Evolutionary conservation across 2,888 invertebrate genomes (phyloP).

Genomic region (Auanema sp.): DNA sequence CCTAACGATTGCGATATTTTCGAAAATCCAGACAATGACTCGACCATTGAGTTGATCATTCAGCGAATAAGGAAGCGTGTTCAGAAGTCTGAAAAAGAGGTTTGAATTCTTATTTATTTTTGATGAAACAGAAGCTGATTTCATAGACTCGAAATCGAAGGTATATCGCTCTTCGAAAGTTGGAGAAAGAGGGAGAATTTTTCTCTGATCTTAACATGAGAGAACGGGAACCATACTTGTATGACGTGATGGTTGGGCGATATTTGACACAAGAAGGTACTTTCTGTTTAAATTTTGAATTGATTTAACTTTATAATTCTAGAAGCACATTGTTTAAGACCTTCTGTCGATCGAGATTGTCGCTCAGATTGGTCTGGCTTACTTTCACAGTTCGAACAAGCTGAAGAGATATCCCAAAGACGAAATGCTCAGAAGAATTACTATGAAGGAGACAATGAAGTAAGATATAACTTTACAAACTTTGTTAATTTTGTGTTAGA

Average conservation of each 20-base stretch:
- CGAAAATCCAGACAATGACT: slow-evolving; percentile 25
- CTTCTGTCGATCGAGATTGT: slow-evolving; percentile 40
- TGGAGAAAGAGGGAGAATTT: slow-evolving; percentile 68
- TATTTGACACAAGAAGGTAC: slow-evolving; percentile 76
- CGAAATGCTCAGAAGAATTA: slow-evolving; percentile 41
- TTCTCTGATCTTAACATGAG: slow-evolving; percentile 93
- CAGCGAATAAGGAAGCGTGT: slow-evolving; percentile 13
- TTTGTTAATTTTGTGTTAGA: slow-evolving; percentile 3
- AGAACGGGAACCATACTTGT: slow-evolving; percentile 83
- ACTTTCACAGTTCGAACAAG: slow-evolving; percentile 47
- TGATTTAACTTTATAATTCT: slow-evolving; percentile 21
- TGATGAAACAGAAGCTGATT: background rate
- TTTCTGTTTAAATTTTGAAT: background rate
- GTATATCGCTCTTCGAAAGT: slow-evolving; percentile 44
- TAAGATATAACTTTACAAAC: slow-evolving; percentile 2
- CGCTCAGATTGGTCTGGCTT: slow-evolving; percentile 44
- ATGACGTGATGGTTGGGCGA: slow-evolving; percentile 85
- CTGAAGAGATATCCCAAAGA: slow-evolving; percentile 40
- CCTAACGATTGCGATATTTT: slow-evolving; percentile 33
- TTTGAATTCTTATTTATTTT: slow-evolving; percentile 1
- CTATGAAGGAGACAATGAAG: slow-evolving; percentile 28
- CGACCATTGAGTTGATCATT: slow-evolving; percentile 11
- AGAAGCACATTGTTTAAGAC: slow-evolving; percentile 52
- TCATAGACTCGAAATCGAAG: slow-evolving; percentile 42
- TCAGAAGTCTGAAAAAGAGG: slow-evolving; percentile 6